Percentiles rank a stretch among this genome's conserved stretches.
Evolutionary conservation across 2,888 invertebrate species (phyloP).

Genomic region (Platerodrilus igneus): DNA sequence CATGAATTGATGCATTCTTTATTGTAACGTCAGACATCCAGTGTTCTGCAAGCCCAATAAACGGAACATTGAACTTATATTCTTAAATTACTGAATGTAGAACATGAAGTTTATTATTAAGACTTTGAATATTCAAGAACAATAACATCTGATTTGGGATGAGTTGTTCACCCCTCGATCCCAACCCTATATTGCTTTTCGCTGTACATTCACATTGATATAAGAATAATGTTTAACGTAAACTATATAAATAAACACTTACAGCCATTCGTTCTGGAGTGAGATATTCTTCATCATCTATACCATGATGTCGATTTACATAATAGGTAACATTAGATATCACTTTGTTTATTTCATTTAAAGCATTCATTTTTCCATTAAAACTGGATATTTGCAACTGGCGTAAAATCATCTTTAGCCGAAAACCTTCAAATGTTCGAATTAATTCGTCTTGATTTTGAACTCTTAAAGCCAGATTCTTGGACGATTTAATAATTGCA

Average conservation of each 20-base stretch:
- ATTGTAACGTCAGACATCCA: no score
- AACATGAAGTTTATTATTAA: no score
- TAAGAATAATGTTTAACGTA: no score
- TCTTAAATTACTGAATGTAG: no score
- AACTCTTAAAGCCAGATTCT: slow-evolving; percentile 81
- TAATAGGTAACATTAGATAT: slow-evolving; percentile 87
- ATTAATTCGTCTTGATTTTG: slow-evolving; percentile 78
- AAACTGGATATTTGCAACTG: slow-evolving; percentile 94
- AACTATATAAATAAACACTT: slow-evolving; percentile 50
- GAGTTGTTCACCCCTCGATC: no score
- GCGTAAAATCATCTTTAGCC: slow-evolving; percentile 88
- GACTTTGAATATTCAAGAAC: no score
- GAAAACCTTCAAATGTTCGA: slow-evolving; percentile 82
- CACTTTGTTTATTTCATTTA: slow-evolving; percentile 97
- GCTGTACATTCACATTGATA: no score
- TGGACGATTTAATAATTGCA: slow-evolving; percentile 87
- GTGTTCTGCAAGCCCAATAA: no score
- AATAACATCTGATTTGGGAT: no score
- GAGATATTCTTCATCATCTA: slow-evolving; percentile 84
- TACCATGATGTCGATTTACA: slow-evolving; percentile 67
- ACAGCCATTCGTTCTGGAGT: slow-evolving; percentile 93
- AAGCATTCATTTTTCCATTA: slow-evolving; percentile 98
- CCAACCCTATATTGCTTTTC: no score
- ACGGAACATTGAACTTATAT: no score
- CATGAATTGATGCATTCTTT: no score